A percentile compares a stretch with the other conserved stretches of the same genome.
These are phyloP conservation scores for Drosophila anomelani DNA, from an alignment of 2,888 invertebrate genomes.

Conservation along the genomic window DNA sequence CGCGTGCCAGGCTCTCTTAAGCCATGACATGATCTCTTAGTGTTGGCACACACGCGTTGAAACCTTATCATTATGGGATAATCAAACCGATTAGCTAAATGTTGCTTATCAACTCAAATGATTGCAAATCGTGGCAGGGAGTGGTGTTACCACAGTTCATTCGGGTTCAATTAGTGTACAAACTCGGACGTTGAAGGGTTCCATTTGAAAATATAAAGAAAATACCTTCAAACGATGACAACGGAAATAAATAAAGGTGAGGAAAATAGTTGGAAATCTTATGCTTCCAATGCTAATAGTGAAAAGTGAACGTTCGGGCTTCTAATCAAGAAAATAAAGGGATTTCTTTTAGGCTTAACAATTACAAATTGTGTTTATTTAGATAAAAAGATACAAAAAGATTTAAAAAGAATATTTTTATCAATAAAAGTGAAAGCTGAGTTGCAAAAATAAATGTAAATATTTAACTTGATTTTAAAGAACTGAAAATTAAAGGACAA, in stretches of 20 bases:
- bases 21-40: constrained; percentile 6
- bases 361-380: not conserved
- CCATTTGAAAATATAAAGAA: not conserved
- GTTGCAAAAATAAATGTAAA: not conserved
- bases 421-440: not conserved
- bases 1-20: constrained; percentile 34
- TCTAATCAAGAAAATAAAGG: too few species aligned
- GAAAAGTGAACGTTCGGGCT: not conserved
- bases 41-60: constrained; percentile 7
- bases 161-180: constrained; percentile 9
- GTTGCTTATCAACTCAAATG: constrained; percentile 15
- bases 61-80: constrained; percentile 22
- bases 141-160: constrained; percentile 3
- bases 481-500: too few species aligned
- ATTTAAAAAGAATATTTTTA: not conserved
- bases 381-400: not conserved
- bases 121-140: constrained; percentile 28
- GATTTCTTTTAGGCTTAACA: too few species aligned
- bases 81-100: constrained; percentile 26
- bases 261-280: not conserved
- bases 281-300: not conserved
- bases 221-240: not conserved
- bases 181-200: constrained; percentile 1
- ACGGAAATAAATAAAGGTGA: constrained; percentile 34
- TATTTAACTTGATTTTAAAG: not conserved